Base-by-base conservation (phyloP, 2,113 vertebrate genomes). In the Oncorhynchus tshawytscha region DNA sequence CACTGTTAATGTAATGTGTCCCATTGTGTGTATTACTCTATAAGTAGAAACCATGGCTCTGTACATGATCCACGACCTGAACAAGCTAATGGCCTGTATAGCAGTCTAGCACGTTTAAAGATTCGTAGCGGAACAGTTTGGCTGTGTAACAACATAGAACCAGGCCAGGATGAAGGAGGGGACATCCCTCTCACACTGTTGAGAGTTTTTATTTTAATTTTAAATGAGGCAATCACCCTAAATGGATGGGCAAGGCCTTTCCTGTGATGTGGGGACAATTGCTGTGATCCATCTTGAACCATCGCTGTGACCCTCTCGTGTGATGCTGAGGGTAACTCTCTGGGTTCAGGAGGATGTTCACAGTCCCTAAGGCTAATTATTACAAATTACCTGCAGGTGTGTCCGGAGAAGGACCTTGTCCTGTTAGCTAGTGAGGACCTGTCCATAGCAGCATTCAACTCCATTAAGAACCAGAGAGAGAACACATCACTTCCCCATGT, bases 301-400 rank as follows among this genome's bases (percentile, higher is more conserved):
- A n/a, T 67, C 27, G 24, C 59, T 11, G 11, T 3, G 22, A 13
- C 49, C 71, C 2, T 71, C 68, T 34, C 9, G 3, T 34, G 66
- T 34, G 71, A 45, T 27, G 51, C 25, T 49, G 54, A 65, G 18
- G 27, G 49, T 66, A 76, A 75, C 73, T 25, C 27, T 75, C 78
- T 72, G 54, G 75, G 79, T 82, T 78, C 73, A 76, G 31, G 34
- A 68, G 72, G 62, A 77, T 81, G 74, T 77, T 73, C 49, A 45
- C 67, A 71, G 68, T 57, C 78, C 80, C 73, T 67, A 31, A 73
- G 78, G 76, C 69, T 25, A 79, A 83, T 77, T 20, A 60, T n/a
- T 69, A 65, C 79, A 76, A 79, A 87, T 81, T 49, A 82, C 34
- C 39, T 82, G 76, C 78, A 79, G 83, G 72, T 82, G 72, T 45